These are phyloP conservation scores for Cavia porcellus DNA, from an alignment of 2,113 vertebrate genomes.

Conservation along the genomic window DNA sequence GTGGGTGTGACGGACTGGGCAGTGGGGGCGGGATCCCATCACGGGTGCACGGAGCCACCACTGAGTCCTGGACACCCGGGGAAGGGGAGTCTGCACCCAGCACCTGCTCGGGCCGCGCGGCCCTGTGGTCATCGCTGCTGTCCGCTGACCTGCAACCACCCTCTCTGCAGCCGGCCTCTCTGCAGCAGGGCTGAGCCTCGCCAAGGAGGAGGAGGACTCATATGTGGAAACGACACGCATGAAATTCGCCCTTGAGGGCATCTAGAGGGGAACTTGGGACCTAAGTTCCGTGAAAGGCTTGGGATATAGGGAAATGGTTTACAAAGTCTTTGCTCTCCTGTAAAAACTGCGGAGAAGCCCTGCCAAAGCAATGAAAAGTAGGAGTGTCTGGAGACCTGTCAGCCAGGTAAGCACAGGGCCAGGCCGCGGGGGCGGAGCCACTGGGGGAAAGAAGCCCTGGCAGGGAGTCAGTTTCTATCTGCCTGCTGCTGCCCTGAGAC, in stretches of 20 bases:
- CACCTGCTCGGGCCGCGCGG: no score
- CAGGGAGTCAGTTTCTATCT: conserved; percentile 61
- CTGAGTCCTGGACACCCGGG: background rate
- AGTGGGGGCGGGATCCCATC: background rate
- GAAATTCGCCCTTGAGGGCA: background rate
- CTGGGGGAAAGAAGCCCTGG: background rate
- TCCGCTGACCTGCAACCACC: background rate
- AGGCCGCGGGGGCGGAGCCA: background rate
- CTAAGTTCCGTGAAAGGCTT: background rate
- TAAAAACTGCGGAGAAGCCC: conserved; percentile 43
- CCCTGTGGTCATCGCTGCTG: background rate
- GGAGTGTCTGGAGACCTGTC: conserved; percentile 44
- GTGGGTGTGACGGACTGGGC: no score
- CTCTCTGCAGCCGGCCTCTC: background rate
- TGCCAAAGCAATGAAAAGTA: conserved; percentile 38
- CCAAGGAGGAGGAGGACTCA: background rate
- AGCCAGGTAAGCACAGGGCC: conserved; percentile 38
- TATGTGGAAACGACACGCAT: background rate
- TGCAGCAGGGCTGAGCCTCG: no score
- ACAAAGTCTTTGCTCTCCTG: background rate
- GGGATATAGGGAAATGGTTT: conserved; percentile 25
- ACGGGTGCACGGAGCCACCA: no score
- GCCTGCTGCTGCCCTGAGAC: background rate
- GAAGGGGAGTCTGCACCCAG: background rate
- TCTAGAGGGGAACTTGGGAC: background rate